These are phyloP conservation scores for Altica lythri DNA, from an alignment of 2,888 invertebrate genomes.

Conservation along the genomic window DNA sequence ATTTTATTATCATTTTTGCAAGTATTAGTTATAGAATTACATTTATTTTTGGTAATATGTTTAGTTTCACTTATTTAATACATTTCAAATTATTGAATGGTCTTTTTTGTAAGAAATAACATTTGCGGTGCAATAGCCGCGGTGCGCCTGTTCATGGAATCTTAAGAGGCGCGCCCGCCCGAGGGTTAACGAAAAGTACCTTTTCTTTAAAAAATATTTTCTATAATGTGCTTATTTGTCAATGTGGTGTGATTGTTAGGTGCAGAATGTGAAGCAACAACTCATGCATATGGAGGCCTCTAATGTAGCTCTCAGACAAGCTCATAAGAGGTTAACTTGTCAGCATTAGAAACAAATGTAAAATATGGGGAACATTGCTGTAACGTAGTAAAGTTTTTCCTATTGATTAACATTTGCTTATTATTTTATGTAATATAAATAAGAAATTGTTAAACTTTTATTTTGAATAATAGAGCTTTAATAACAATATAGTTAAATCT, in stretches of 20 bases:
- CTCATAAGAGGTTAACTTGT: slow-evolving; percentile 45
- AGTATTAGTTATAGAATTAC: too few species aligned
- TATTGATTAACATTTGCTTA: background rate
- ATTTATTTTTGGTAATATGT: too few species aligned
- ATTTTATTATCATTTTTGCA: too few species aligned
- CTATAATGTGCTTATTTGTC: too few species aligned
- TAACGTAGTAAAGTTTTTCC: slow-evolving; percentile 37
- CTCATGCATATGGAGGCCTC: slow-evolving; percentile 47
- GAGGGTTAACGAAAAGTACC: too few species aligned
- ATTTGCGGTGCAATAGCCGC: too few species aligned
- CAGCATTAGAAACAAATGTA: slow-evolving; percentile 32
- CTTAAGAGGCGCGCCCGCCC: too few species aligned
- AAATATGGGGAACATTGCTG: slow-evolving; percentile 36
- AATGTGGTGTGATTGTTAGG: slow-evolving; percentile 36
- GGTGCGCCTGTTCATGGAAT: too few species aligned
- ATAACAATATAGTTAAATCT: background rate
- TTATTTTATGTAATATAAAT: background rate
- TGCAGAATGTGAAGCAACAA: slow-evolving; percentile 43
- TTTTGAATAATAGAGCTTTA: background rate
- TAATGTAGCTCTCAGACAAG: slow-evolving; percentile 46
- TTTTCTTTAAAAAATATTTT: too few species aligned
- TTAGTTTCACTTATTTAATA: too few species aligned
- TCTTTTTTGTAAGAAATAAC: too few species aligned
- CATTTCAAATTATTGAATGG: too few species aligned
- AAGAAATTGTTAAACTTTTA: background rate